Base-by-base conservation (phyloP, 2,888 invertebrate species). In the Scrobipalpa costella region DNA sequence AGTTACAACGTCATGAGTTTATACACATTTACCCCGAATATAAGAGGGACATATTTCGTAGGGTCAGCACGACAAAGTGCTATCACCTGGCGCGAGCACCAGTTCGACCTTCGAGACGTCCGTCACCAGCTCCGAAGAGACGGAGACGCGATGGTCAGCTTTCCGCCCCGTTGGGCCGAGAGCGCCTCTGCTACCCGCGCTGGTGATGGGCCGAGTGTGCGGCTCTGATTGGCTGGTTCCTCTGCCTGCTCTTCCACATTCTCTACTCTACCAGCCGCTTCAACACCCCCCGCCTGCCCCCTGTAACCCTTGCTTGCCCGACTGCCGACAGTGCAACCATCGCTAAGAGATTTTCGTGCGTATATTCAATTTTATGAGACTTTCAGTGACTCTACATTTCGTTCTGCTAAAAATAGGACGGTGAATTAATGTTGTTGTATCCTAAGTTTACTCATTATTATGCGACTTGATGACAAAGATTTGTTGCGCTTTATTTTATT, bases 171-270 rank as follows among this genome's bases (percentile, higher is more conserved):
- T 92, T 0, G 90, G 91, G 0, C 90, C 88, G 0, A 80, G 90
- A 0, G 86, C 90, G n/a, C 92, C 91, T 0, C 68, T 90, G 47
- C 73, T 92, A 8, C 90, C 91, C 0, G 90, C 92, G 0, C 66
- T 92, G 11, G 90, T 91, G 17, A 91, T 92, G 87, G 90, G 91
- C 3, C 74, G 92, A n/a, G 92, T 92, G 0, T 92, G 91, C 61
- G 92, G 92, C 0, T 90, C 92, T 0, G 92, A 92, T 33, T 92
- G 92, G 92, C 76, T 92, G 62, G 88, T 92, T 13, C 92, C 91
- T 0, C 69, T 92, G 50, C 91, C 91, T 0, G 86, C 88, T 0
- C 64, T 92, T 13, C 89, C 91, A 0, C 74, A 90, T 0, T 17
- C 50, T 27, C 73, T 91, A 0, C 68, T 87, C 63, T 73, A 91